phyloP scores from a whole-genome alignment of 2,113 vertebrate species.

The Xenopus borealis region DNA sequence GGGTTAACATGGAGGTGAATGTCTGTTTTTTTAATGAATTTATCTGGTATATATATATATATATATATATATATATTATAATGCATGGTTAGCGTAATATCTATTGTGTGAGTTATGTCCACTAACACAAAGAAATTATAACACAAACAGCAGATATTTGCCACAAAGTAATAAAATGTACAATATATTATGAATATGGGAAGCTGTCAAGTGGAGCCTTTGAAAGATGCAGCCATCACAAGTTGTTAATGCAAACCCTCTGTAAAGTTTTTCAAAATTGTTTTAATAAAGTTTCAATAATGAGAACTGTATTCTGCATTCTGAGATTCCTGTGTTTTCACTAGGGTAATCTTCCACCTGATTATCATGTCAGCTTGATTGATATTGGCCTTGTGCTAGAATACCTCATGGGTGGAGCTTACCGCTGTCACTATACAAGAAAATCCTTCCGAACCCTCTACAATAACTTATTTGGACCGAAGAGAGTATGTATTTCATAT shows the following conservation, averaged over 20 bases:
- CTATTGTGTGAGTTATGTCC: too few relatives aligned
- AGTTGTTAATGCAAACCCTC: too few relatives aligned
- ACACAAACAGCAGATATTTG: too few relatives aligned
- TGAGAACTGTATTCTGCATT: not conserved
- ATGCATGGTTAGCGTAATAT: too few relatives aligned
- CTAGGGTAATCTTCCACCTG: slow-evolving; percentile 94
- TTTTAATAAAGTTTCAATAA: not conserved
- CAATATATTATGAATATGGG: too few relatives aligned
- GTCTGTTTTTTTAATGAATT: slow-evolving; percentile 30
- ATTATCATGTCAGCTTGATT: slow-evolving; percentile 97
- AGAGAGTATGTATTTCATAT: slow-evolving; percentile 74
- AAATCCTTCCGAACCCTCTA: slow-evolving; percentile 94
- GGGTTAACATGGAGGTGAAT: slow-evolving; percentile 57
- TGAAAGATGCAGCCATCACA: too few relatives aligned
- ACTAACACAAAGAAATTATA: too few relatives aligned
- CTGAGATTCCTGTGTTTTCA: slow-evolving; percentile 44
- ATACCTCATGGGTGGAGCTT: slow-evolving; percentile 96
- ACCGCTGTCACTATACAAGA: slow-evolving; percentile 93
- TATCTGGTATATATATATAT: not conserved
- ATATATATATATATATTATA: too few relatives aligned
- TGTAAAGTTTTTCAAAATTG: too few relatives aligned
- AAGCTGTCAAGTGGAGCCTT: too few relatives aligned
- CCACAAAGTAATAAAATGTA: too few relatives aligned
- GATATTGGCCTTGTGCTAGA: slow-evolving; percentile 96
- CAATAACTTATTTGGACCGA: slow-evolving; percentile 94